Percentiles rank a stretch among this genome's conserved stretches.
Conservation (phyloP, 2,113 vertebrate species). For the Pan paniscus region DNA sequence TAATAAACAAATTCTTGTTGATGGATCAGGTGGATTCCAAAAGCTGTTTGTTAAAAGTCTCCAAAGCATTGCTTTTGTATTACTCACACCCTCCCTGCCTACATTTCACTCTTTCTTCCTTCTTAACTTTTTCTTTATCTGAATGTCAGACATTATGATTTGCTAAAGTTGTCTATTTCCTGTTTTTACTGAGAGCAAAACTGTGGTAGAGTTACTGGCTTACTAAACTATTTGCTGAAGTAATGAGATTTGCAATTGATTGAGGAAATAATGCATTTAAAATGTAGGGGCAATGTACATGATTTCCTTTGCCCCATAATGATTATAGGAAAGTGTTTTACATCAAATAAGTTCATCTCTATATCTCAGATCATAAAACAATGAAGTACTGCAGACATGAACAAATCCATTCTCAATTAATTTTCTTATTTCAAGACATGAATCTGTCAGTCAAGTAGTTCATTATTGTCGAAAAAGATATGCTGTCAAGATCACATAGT, state of each 20-base stretch:
- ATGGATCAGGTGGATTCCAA: background rate
- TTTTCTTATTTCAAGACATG: slow-evolving; percentile 45
- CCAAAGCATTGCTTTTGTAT: background rate
- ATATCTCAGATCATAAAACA: slow-evolving; percentile 33
- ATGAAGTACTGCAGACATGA: slow-evolving; percentile 41
- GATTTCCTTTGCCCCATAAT: slow-evolving; percentile 15
- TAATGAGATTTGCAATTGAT: slow-evolving; percentile 57
- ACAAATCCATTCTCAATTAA: slow-evolving; percentile 55
- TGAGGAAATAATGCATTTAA: slow-evolving; percentile 23
- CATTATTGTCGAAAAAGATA: slow-evolving; percentile 20
- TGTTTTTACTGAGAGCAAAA: background rate
- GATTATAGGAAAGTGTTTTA: background rate
- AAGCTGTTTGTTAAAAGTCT: background rate
- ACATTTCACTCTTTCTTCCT: background rate
- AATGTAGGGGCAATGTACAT: background rate
- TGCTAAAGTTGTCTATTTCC: background rate
- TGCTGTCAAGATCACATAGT: slow-evolving; percentile 25
- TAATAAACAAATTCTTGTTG: background rate
- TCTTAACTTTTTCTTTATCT: background rate
- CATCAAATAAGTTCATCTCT: background rate
- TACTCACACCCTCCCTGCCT: background rate
- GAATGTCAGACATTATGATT: background rate
- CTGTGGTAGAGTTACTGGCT: background rate
- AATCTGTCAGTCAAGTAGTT: slow-evolving; percentile 54
- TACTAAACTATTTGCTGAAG: slow-evolving; percentile 36